Evolutionary conservation across 2,113 vertebrate species (phyloP).

Genomic region (Ammodytes dubius): DNA sequence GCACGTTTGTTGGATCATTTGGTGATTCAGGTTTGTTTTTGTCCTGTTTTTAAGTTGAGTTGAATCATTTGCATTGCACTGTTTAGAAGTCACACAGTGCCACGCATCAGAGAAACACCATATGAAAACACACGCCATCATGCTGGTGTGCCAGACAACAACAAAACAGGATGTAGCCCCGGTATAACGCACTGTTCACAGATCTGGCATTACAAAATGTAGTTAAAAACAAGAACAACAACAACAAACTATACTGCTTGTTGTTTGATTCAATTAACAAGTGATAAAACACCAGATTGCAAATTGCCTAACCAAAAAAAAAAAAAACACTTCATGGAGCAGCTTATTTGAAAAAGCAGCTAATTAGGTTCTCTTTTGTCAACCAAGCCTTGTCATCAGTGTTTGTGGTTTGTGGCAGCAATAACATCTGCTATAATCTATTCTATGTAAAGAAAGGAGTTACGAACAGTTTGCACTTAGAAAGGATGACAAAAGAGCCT

Average conservation of each 20-base stretch:
- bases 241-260: background rate
- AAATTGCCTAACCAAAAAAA: background rate
- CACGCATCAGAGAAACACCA: constrained; percentile 6
- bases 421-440: background rate
- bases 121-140: constrained; percentile 11
- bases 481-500: background rate
- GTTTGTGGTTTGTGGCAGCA: too few species aligned
- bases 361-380: background rate
- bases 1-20: background rate
- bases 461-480: background rate
- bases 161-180: constrained; percentile 16
- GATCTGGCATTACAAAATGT: background rate
- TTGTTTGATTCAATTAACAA: background rate
- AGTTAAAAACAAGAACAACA: background rate
- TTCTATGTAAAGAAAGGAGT: background rate
- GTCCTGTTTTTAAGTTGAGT: background rate
- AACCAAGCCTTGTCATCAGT: background rate
- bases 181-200: background rate
- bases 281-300: background rate
- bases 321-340: background rate
- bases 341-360: background rate
- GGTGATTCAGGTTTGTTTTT: background rate
- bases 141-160: constrained; percentile 14
- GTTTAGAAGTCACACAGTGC: background rate
- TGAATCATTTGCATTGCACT: background rate